Conservation (phyloP, 2,888 invertebrate genomes). For the Andricus curvator region DNA sequence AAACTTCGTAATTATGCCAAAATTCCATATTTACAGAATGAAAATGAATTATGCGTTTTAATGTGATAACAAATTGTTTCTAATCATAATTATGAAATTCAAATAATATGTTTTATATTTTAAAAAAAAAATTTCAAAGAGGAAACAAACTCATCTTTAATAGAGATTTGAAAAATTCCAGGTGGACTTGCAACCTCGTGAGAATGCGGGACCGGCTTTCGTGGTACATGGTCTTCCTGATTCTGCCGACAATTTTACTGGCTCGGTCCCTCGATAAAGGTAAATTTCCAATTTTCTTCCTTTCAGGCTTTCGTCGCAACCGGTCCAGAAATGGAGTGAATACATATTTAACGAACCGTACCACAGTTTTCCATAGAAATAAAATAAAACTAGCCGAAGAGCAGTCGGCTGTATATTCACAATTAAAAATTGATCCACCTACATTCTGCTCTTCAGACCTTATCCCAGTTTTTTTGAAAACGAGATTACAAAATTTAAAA, state of each 20-base stretch:
- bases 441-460: not conserved
- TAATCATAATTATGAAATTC: not conserved
- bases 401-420: not conserved
- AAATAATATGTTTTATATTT: not conserved
- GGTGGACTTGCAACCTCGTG: slow-evolving; percentile 68
- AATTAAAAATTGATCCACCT: slow-evolving; percentile 13
- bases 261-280: slow-evolving; percentile 78
- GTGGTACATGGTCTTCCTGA: slow-evolving; percentile 77
- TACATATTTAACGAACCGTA: slow-evolving; percentile 36
- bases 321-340: slow-evolving; percentile 10
- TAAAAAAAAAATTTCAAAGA: not conserved
- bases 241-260: slow-evolving; percentile 76
- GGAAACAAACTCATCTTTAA: not conserved
- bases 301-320: slow-evolving; percentile 25
- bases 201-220: slow-evolving; percentile 77
- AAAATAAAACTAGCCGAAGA: not conserved
- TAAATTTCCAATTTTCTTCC: slow-evolving; percentile 57
- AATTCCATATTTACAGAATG: no score
- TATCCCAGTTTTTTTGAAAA: not conserved
- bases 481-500: not conserved
- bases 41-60: no score
- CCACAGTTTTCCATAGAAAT: slow-evolving; percentile 10
- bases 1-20: no score
- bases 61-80: no score
- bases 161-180: slow-evolving; percentile 53